A percentile compares a stretch with the other conserved stretches of the same genome.
Evolutionary conservation across 2,797 vertebrate species (phyloP).

Genomic region (Sebastes cheni): DNA sequence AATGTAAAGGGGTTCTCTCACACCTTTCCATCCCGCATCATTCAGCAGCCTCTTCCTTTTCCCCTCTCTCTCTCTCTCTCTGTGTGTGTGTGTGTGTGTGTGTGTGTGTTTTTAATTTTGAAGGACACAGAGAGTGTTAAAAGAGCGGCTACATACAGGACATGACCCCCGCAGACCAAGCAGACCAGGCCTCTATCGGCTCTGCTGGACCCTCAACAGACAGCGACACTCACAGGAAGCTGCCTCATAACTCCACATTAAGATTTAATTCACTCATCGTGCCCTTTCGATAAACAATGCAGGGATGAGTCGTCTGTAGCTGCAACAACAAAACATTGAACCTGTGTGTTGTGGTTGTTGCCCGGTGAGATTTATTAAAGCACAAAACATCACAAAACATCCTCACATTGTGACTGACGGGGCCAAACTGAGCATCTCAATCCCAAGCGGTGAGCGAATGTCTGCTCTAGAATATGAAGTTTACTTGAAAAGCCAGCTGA

Average conservation of each 20-base stretch:
- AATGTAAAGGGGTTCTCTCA: slow-evolving; percentile 80
- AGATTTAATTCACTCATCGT: background rate
- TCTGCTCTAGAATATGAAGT: slow-evolving; percentile 59
- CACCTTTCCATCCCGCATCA: slow-evolving; percentile 81
- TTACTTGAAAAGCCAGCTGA: slow-evolving; percentile 53
- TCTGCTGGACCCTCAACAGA: slow-evolving; percentile 8
- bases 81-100: background rate
- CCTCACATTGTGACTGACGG: slow-evolving; percentile 7
- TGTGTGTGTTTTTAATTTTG: slow-evolving; percentile 42
- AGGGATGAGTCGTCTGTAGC: background rate
- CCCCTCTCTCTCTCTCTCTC: background rate
- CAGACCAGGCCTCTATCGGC: background rate
- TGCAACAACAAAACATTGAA: slow-evolving; percentile 26
- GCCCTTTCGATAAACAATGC: background rate
- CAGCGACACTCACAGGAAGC: slow-evolving; percentile 10
- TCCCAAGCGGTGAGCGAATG: slow-evolving; percentile 61
- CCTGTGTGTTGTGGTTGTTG: slow-evolving; percentile 16
- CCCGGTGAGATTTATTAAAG: slow-evolving; percentile 1
- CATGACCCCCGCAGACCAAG: slow-evolving; percentile 16
- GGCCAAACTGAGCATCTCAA: background rate
- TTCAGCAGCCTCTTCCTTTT: slow-evolving; percentile 69
- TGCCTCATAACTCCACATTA: slow-evolving; percentile 8
- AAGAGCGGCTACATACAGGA: slow-evolving; percentile 50
- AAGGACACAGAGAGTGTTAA: slow-evolving; percentile 60
- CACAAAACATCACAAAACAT: slow-evolving; percentile 12